phyloP scores from a whole-genome alignment of 1,140 invertebrate species.

The Platyura marginata region DNA sequence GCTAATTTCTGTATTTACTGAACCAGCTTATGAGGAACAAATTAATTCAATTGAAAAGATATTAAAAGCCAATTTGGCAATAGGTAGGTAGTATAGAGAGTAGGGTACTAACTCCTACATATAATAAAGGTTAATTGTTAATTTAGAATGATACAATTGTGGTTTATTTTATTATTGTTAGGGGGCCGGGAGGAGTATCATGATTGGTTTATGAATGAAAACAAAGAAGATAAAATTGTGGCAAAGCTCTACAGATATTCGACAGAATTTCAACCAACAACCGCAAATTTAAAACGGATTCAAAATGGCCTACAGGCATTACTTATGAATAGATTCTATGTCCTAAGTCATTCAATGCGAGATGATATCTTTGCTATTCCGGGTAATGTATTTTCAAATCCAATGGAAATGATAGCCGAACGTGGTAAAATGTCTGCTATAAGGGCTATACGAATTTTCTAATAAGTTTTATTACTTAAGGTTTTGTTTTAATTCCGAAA shows the following conservation, averaged over 20 bases:
- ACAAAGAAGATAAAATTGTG: conserved; percentile 24
- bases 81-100: conserved; percentile 7
- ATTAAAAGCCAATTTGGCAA: conserved; percentile 23
- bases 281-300: conserved; percentile 20
- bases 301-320: conserved; percentile 20
- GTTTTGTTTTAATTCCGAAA: conserved; percentile 28
- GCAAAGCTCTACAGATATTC: conserved; percentile 22
- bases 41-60: conserved; percentile 27
- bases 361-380: conserved; percentile 24
- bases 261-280: conserved; percentile 18
- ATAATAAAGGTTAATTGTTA: too few species aligned
- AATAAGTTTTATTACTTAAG: too few species aligned
- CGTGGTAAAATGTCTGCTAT: too few species aligned
- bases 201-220: conserved; percentile 28
- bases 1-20: conserved; percentile 29
- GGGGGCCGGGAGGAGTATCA: conserved; percentile 28
- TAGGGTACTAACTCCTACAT: too few species aligned
- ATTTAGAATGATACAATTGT: too few species aligned
- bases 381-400: conserved; percentile 26
- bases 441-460: too few species aligned
- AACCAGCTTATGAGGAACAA: conserved; percentile 27
- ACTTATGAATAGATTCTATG: conserved; percentile 17
- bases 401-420: conserved; percentile 28
- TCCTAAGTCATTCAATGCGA: conserved; percentile 11
- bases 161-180: conserved; percentile 12